Evolutionary conservation across 2,888 invertebrate species (phyloP), one percentile per base, ranked within the genome.

Genomic region (Xiphydria camelus): DNA sequence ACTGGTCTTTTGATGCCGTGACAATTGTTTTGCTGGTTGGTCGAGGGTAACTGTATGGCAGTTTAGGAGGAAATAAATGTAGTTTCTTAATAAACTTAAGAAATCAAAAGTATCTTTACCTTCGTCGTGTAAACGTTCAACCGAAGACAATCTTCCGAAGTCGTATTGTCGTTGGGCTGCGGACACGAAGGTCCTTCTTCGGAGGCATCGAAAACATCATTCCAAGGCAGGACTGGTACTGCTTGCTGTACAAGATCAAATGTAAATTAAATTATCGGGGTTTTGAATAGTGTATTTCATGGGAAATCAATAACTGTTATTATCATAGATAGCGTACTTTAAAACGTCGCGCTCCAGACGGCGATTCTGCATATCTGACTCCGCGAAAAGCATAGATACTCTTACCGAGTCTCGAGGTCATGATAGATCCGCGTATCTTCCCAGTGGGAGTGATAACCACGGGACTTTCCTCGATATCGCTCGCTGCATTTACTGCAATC

Each of bases 121-220:
- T 77, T 77, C 54, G 57, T 78, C 0, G 81, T 80, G 53, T 83
- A 86, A 0, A 87, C 81, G 54, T 87, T 87, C 37, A 87, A 62
- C 12, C 79, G 76, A 1, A 87, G 77, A 56, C 87, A 87, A 64
- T 87, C 85, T 56, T 87, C 87, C 19, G 81, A 79, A 32, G 79
- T 56, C 48, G 66, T 58, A 19, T 7, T 35, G 29, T 55, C 53
- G 15, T 73, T 66, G 0, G 74, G 72, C 51, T 78, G 78, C 0
- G 83, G 81, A 50, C 84, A 84, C 29, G 80, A 77, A 1, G 83
- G 83, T 0, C 82, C 83, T 44, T 83, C 83, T 45, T 75, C 57
- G 2, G 80, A 80, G 2, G 82, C 85, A 62, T 85, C 79, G 34
- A 82, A 79, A 12, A 76, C 71, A 3, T 66, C 72, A 9, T 67